These are phyloP conservation scores for Unio pictorum DNA, from an alignment of 2,888 invertebrate species.

Conservation along the genomic window DNA sequence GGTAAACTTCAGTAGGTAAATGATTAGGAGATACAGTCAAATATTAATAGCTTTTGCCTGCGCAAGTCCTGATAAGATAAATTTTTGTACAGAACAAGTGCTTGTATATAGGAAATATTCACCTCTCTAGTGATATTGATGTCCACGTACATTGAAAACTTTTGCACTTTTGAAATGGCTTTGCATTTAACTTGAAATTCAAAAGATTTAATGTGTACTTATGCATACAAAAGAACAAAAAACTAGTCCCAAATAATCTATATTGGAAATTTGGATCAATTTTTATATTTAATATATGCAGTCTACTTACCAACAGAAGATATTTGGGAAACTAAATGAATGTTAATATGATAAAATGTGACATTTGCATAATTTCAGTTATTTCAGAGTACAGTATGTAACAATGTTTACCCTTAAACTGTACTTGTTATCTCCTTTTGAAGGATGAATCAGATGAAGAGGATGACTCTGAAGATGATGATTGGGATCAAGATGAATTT, in stretches of 20 bases:
- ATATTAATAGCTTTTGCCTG: no score
- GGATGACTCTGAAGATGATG: slow-evolving; percentile 32
- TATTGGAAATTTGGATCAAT: no score
- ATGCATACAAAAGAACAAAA: slow-evolving; percentile 10
- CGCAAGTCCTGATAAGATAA: no score
- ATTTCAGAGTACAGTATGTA: neutral
- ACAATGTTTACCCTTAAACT: neutral
- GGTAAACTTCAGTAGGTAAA: no score
- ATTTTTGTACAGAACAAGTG: no score
- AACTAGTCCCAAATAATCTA: neutral
- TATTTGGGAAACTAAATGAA: slow-evolving; percentile 1
- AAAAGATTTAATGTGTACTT: no score
- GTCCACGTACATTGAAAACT: no score
- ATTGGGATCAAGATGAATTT: slow-evolving; percentile 3
- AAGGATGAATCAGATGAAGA: slow-evolving; percentile 22
- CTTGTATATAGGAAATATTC: no score
- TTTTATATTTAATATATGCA: neutral
- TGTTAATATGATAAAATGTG: slow-evolving; percentile 12
- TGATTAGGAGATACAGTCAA: no score
- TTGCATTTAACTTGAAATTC: no score
- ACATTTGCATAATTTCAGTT: neutral
- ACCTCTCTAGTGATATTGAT: no score
- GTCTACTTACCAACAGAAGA: neutral
- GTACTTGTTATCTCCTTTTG: neutral
- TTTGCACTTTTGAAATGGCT: no score